A percentile compares a stretch with the other conserved stretches of the same genome.
These are phyloP conservation scores for Imbricaverruca yamaguchii DNA, from an alignment of 2,888 invertebrate species.

Conservation along the genomic window DNA sequence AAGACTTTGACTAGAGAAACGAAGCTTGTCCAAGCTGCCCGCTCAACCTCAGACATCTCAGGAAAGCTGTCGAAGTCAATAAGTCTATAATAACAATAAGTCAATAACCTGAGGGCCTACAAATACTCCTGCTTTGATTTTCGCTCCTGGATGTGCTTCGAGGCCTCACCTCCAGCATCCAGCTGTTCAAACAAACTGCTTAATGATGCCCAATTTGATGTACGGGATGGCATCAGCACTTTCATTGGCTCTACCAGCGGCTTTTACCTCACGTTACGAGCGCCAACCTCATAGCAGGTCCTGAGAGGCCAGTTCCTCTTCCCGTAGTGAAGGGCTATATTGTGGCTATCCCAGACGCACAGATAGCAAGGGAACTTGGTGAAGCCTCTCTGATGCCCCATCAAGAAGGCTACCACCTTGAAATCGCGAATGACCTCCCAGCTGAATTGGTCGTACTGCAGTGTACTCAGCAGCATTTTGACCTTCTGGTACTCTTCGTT, in stretches of 20 bases:
- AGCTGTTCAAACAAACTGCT: conserved; percentile 30
- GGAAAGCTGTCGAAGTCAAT: too few species aligned
- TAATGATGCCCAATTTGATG: conserved; percentile 33
- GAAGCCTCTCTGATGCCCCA: conserved; percentile 33
- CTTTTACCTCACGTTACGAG: conserved; percentile 25
- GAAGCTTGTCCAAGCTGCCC: too few species aligned
- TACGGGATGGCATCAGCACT: conserved; percentile 29
- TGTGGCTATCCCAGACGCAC: conserved; percentile 30
- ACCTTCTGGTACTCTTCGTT: conserved; percentile 38
- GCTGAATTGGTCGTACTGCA: conserved; percentile 36
- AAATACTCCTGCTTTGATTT: conserved; percentile 31
- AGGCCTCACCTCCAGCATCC: conserved; percentile 24
- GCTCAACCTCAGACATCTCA: too few species aligned
- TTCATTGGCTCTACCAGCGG: conserved; percentile 27
- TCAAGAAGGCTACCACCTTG: conserved; percentile 36
- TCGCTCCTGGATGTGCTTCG: conserved; percentile 28
- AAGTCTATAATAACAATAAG: background rate
- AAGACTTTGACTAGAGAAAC: too few species aligned
- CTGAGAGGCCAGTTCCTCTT: conserved; percentile 30
- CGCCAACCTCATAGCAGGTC: conserved; percentile 22
- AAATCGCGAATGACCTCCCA: conserved; percentile 36
- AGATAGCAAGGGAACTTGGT: conserved; percentile 30
- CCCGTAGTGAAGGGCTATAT: conserved; percentile 25
- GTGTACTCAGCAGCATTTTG: conserved; percentile 34
- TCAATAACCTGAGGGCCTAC: conserved; percentile 28